phyloP scores from a whole-genome alignment of 1,140 invertebrate genomes.

The Penaeus chinensis region DNA sequence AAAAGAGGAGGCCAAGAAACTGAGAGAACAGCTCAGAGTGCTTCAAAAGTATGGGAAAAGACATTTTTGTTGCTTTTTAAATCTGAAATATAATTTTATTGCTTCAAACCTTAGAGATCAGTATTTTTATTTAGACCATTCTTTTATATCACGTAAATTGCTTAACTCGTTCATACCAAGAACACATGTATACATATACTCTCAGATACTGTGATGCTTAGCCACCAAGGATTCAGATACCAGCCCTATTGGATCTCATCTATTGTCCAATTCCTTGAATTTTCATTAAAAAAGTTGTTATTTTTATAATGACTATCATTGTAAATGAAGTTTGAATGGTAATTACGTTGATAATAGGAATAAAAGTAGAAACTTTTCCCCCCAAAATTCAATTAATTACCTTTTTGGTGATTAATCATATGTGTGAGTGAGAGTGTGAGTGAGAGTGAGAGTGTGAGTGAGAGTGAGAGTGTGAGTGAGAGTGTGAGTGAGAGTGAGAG shows the following conservation, averaged over 20 bases:
- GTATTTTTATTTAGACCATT: too few relatives aligned
- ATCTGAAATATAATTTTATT: background rate
- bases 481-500: background rate
- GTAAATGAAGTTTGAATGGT: background rate
- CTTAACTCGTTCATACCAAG: too few relatives aligned
- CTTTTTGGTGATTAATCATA: background rate
- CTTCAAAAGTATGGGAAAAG: constrained; percentile 10
- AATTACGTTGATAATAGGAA: background rate
- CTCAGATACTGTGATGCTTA: background rate
- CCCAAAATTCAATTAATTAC: too few relatives aligned
- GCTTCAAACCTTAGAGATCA: background rate
- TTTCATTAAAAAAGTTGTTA: too few relatives aligned
- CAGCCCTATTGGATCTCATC: too few relatives aligned
- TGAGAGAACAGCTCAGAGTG: constrained; percentile 19
- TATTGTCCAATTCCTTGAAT: too few relatives aligned
- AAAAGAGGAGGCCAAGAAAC: constrained; percentile 31
- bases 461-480: background rate
- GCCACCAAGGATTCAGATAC: too few relatives aligned
- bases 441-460: background rate
- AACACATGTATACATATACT: too few relatives aligned
- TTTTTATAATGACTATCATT: too few relatives aligned
- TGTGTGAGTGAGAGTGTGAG: background rate
- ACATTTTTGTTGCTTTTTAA: background rate
- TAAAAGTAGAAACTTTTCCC: background rate
- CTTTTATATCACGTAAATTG: too few relatives aligned